Base-by-base conservation (phyloP, 1,140 invertebrate species). In the Scaptomyza montana region DNA sequence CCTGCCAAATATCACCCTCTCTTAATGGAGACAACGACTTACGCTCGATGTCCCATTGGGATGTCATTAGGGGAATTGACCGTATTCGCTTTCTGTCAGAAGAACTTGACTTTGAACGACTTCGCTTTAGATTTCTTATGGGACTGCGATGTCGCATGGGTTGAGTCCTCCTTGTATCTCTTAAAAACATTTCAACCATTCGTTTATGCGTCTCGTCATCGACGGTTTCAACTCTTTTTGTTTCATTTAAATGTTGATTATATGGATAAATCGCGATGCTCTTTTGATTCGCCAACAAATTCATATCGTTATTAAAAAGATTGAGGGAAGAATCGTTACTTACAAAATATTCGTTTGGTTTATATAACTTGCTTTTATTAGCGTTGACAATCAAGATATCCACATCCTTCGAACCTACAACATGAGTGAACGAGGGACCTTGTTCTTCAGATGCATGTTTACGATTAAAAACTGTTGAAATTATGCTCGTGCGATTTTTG, bases 131-230 rank as follows among this genome's bases (percentile, higher is more conserved):
- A 16, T 7, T 9, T n/a, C 77, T 56, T 5, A 56, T 36, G 13
- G 43, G 12, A 3, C 46, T 54, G 8, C 61, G 64, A 45, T 59
- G 43, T 3, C 54, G 64, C 0, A 12, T 12, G 5, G 49, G 47
- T 6, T 80, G 57, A 47, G 45, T 8, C 0, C 57, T 28, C n/a
- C 78, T 62, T 5, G 63, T 90, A 25, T 71, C 74, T 25, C 74
- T 77, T 28, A 91, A 63, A 49, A 90, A 91, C 25, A 80, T 74
- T 4, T 89, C 89, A 36, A 89, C 89, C 80, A 91, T 74, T 33
- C 68, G 64, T 54, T 86, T 90, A 56, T 90, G 85, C 7, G 80
- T 90, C 13, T 80, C 81, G 59, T 91, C 89, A 45, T 90, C 89
- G 1, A 91, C 39, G 4, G 65, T n/a, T n/a, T 41, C 28, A n/a